Conservation (phyloP, 2,888 invertebrate species). For the Atethmia centrago region DNA sequence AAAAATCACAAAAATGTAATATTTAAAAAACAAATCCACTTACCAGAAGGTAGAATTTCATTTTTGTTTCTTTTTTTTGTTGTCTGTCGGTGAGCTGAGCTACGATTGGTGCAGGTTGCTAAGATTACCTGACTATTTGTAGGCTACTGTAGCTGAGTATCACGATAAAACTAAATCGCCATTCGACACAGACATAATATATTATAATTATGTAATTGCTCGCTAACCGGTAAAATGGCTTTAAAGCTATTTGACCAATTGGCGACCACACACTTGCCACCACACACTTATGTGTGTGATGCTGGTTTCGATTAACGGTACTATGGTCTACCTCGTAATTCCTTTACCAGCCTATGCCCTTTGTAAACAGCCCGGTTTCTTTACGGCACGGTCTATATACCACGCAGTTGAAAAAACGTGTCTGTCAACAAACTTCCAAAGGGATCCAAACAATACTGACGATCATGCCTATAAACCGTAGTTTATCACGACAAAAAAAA, state of each 20-base stretch:
- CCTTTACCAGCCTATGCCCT: too few relatives aligned
- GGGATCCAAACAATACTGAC: too few relatives aligned
- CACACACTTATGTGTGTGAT: neutral
- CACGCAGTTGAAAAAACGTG: too few relatives aligned
- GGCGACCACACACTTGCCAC: neutral
- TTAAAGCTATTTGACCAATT: neutral
- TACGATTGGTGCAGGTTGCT: neutral
- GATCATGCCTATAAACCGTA: too few relatives aligned
- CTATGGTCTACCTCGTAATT: neutral
- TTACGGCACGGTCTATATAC: too few relatives aligned
- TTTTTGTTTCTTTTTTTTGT: neutral
- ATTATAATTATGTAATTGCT: neutral
- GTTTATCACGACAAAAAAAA: too few relatives aligned
- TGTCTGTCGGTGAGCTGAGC: neutral
- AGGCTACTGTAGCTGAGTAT: constrained; percentile 3
- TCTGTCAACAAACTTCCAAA: too few relatives aligned
- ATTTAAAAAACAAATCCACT: neutral
- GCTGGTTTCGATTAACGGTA: neutral
- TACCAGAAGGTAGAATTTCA: constrained; percentile 36
- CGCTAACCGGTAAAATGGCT: neutral
- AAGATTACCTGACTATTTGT: constrained; percentile 16
- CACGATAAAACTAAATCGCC: constrained; percentile 24
- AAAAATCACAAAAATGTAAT: too few relatives aligned
- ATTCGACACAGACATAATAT: constrained; percentile 26
- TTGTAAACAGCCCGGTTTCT: too few relatives aligned